A percentile compares a stretch with the other conserved stretches of the same genome.
Conservation (phyloP, 1,140 invertebrate species). For the Scaptomyza pallida region DNA sequence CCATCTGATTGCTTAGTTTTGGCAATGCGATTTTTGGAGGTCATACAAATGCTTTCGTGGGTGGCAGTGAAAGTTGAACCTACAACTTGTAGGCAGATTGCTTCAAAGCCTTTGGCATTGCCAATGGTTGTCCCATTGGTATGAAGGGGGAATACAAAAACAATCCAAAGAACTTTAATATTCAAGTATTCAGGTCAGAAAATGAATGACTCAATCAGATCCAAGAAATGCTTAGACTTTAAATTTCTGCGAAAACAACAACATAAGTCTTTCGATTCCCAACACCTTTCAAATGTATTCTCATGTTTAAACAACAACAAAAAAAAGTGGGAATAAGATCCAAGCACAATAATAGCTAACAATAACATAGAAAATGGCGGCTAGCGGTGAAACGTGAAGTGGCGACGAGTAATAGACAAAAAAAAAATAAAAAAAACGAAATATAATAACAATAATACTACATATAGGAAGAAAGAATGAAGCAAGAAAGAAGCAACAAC, state of each 20-base stretch:
- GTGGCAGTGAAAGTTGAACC: constrained; percentile 74
- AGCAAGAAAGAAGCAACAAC: constrained; percentile 1
- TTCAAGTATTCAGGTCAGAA: constrained; percentile 17
- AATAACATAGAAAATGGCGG: constrained; percentile 44
- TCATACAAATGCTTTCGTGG: constrained; percentile 77
- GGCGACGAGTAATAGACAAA: constrained; percentile 35
- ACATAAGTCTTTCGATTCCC: constrained; percentile 18
- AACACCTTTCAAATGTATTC: constrained; percentile 22
- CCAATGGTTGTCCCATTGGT: not conserved
- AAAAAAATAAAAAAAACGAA: too few species aligned
- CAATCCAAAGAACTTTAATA: not conserved
- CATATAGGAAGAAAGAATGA: constrained; percentile 15
- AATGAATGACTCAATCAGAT: constrained; percentile 52
- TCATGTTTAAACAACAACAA: constrained; percentile 12
- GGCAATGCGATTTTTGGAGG: constrained; percentile 54
- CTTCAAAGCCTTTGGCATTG: not conserved
- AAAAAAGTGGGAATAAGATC: constrained; percentile 15
- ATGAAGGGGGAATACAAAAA: too few species aligned
- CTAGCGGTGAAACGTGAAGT: not conserved
- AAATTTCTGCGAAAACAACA: constrained; percentile 57
- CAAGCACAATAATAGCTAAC: constrained; percentile 31
- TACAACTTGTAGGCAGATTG: constrained; percentile 7
- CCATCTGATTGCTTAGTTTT: constrained; percentile 33
- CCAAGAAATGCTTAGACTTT: constrained; percentile 42
- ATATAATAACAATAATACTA: too few species aligned